Evolutionary conservation across 1,140 invertebrate species (phyloP), one percentile per base, ranked within the genome.

Genomic region (Popillia japonica): DNA sequence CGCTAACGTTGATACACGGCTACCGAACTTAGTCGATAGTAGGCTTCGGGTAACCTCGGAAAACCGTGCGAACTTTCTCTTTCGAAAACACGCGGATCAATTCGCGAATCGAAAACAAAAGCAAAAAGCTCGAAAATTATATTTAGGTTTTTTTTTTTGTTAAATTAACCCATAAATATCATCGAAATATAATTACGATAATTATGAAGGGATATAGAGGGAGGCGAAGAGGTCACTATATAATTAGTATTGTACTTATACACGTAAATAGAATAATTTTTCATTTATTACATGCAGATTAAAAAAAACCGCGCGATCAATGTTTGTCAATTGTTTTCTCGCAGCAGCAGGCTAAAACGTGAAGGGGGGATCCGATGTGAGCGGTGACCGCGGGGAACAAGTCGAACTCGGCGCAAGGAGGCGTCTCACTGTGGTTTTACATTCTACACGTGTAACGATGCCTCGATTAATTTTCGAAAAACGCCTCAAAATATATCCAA

Each of bases 11-110:
- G 72, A 42, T 9, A 14, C 14, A 6, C 48, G 48, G 11, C 14
- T n/a, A 14, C 48, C 17, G 48, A 17, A 55, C 48, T 0, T 6
- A 34, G 14, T 22, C 8, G 64, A n/a, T 55, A 2, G 48, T 7
- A 17, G 14, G 44, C 27, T 55, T 76, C 75, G 75, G 22, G 75
- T 75, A 61, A 76, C 76, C 72, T 80, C 81, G 79, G 76, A 73
- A 76, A 23, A 14, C 14, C 59, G n/a, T 64, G 27, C 78, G 80
- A 76, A 83, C 81, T 83, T 83, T 83, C 81, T 81, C 81, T 82
- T 83, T 83, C 81, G 79, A 64, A 27, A 44, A 68, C 75, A 34
- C 27, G 27, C 27, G 27, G 27, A 34, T 34, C 27, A 14, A 72
- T 59, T 17, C 20, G 75, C 34, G 59, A 76, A 42, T 76, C 42